Evolutionary conservation across 2,113 vertebrate genomes (phyloP).

Genomic region (Carollia perspicillata): DNA sequence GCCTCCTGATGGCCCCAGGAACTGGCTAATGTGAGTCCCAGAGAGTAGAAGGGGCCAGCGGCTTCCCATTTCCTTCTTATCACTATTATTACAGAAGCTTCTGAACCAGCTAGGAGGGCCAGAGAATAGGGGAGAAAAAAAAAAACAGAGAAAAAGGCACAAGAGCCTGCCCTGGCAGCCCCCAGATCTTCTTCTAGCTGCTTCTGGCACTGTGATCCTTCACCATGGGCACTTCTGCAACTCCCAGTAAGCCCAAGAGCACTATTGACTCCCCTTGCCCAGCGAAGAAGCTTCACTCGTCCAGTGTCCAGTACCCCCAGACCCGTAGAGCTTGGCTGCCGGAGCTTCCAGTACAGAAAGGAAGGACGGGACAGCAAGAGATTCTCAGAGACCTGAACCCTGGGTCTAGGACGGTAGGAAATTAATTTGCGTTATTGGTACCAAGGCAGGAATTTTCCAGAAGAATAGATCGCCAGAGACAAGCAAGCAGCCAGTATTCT

Average conservation of each 20-base stretch:
- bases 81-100: background rate
- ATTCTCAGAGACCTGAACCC: background rate
- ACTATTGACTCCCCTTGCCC: accelerated
- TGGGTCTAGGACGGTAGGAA: background rate
- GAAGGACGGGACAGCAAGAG: background rate
- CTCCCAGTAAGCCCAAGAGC: background rate
- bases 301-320: background rate
- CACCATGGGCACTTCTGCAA: background rate
- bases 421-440: background rate
- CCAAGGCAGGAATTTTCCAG: background rate
- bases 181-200: background rate
- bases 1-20: background rate
- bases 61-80: background rate
- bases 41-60: background rate
- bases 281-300: background rate
- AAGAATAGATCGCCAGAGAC: background rate
- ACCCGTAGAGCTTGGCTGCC: background rate
- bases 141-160: background rate
- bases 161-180: background rate
- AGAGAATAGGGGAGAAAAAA: background rate
- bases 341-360: background rate
- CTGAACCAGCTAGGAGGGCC: background rate
- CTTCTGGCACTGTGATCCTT: accelerated
- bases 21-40: background rate
- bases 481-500: background rate